Evolutionary conservation across 2,113 vertebrate genomes (phyloP), one percentile per base, ranked within the genome.

Genomic region (Pollachius pollachius): DNA sequence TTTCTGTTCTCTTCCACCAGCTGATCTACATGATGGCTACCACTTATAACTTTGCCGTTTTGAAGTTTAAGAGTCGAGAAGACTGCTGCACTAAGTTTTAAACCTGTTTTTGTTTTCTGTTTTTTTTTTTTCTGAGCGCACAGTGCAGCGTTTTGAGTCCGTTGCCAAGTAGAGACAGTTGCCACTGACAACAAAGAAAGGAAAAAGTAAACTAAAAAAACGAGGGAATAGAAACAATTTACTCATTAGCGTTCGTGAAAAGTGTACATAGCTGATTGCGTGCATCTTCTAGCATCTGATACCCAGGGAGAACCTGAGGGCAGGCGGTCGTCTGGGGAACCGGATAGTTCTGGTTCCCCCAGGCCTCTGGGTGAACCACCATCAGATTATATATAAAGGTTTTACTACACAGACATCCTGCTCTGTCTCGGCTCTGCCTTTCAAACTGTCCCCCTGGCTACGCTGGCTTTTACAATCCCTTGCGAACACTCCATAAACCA

Each of bases 21-120:
- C 96, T 99, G 94, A 98, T 98, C 96, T 99, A 98, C 97, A 98
- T 99, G 97, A 99, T 99, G 97, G 96, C 97, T 94, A 97, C 97
- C 84, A 99, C 97, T 93, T 99, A 99, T 98, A 99, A 99, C 95
- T 98, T 95, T 98, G 97, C 97, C 75, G 96, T 99, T 95, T 97
- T 99, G 96, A 99, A 98, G 97, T 97, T 98, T 98, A 98, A 98
- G 95, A 98, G 96, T 98, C 96, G 95, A 95, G 96, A 98, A 95
- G 96, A 98, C 92, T 99, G 97, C 97, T 99, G 97, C 95, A 99
- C 97, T 95, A 98, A 98, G 92, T 98, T 99, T 94, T 99, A 97
- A 93, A 87, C 88, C 88, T 89, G 88, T 67, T 83, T 82, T 72
- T 7, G 8, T 12, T 48, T 9, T 48, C 11, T 48, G 12, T 48